Percentiles rank a stretch among this genome's conserved stretches.
Conservation (phyloP, 2,888 invertebrate genomes). For the Apodemia zela region DNA sequence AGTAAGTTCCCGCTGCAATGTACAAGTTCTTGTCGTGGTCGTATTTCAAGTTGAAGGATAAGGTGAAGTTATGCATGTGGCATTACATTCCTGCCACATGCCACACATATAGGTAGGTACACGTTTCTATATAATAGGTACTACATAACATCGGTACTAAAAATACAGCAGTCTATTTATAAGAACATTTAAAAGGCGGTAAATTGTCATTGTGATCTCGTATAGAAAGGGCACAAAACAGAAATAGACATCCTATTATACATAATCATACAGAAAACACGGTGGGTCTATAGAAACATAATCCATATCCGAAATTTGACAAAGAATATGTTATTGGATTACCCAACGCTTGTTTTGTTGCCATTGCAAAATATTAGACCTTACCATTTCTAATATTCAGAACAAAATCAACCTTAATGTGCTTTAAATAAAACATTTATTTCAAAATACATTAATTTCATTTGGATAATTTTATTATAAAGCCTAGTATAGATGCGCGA, state of each 20-base stretch:
- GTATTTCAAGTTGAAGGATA: too few species aligned
- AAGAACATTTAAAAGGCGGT: slow-evolving; percentile 8
- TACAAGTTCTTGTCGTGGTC: too few species aligned
- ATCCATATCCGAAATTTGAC: slow-evolving; percentile 75
- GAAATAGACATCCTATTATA: slow-evolving; percentile 63
- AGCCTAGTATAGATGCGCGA: slow-evolving; percentile 56
- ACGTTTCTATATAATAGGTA: neutral
- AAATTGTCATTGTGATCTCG: slow-evolving; percentile 20
- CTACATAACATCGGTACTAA: neutral
- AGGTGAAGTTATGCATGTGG: too few species aligned
- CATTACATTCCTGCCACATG: too few species aligned
- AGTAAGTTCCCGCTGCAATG: too few species aligned
- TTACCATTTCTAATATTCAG: slow-evolving; percentile 27
- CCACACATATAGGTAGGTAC: too few species aligned
- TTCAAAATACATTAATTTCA: neutral
- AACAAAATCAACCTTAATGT: slow-evolving; percentile 19
- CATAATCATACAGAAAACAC: slow-evolving; percentile 67
- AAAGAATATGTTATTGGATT: slow-evolving; percentile 77
- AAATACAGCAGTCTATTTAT: slow-evolving; percentile 9
- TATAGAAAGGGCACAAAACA: slow-evolving; percentile 54
- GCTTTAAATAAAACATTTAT: neutral
- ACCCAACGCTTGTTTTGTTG: slow-evolving; percentile 70
- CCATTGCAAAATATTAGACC: slow-evolving; percentile 43
- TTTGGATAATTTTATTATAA: slow-evolving; percentile 22
- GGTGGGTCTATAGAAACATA: slow-evolving; percentile 71